Percentiles rank a stretch among this genome's conserved stretches.
Conservation (phyloP, 1,140 invertebrate species). For the Drosophila nikananu region DNA sequence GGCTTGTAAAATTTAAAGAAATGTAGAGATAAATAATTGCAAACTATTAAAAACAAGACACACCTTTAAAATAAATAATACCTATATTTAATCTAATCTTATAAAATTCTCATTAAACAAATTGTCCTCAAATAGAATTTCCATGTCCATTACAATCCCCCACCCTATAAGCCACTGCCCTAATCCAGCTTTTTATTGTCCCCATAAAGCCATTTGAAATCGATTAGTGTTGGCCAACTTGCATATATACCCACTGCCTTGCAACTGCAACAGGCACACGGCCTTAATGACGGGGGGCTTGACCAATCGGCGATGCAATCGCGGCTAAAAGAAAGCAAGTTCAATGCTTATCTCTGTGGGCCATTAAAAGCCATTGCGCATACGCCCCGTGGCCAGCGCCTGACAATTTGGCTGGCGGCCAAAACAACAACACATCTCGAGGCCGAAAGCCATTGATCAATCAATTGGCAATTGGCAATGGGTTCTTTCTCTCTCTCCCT, state of each 20-base stretch:
- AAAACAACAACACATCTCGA: conserved; percentile 50
- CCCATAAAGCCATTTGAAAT: conserved; percentile 26
- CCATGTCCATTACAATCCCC: not conserved
- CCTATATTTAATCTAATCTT: rapidly evolving
- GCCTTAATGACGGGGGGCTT: conserved; percentile 61
- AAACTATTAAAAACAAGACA: no score
- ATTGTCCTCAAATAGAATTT: not conserved
- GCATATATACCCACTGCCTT: not conserved
- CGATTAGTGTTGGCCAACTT: conserved; percentile 24
- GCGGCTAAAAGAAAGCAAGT: conserved; percentile 56
- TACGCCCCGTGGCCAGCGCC: conserved; percentile 58
- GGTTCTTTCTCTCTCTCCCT: not conserved
- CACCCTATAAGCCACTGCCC: not conserved
- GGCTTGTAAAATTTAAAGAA: not conserved
- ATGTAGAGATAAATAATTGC: not conserved
- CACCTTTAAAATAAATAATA: not conserved
- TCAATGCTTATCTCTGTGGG: conserved; percentile 67
- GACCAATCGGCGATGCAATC: conserved; percentile 16
- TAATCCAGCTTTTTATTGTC: conserved; percentile 33
- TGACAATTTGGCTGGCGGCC: conserved; percentile 67
- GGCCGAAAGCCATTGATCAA: conserved; percentile 72
- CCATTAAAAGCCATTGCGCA: conserved; percentile 71
- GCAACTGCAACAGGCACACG: conserved; percentile 47
- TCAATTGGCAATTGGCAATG: conserved; percentile 48
- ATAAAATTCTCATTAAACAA: not conserved